Percentiles rank a stretch among this genome's conserved stretches.
phyloP scores from a whole-genome alignment of 2,797 vertebrate species.

The Poecilia picta region DNA sequence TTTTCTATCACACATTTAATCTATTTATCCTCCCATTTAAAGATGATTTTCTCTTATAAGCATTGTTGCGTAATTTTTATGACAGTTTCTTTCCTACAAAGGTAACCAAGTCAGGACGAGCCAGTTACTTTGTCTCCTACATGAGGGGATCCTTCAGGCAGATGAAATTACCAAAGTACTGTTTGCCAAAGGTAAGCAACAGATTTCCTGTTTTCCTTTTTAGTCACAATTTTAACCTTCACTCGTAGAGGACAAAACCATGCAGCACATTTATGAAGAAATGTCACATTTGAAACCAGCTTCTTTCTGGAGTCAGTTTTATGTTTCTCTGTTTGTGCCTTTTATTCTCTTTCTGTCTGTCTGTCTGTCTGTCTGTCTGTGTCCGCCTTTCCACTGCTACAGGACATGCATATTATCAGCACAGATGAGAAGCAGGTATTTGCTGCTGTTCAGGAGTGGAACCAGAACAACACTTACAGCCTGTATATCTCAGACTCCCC shows the following conservation, averaged over 20 bases:
- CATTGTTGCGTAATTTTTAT: constrained; percentile 24
- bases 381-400: constrained; percentile 27
- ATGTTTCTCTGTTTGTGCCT: constrained; percentile 10
- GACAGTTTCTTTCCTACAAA: constrained; percentile 60
- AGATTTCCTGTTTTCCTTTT: constrained; percentile 21
- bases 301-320: constrained; percentile 16
- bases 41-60: neutral
- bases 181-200: constrained; percentile 86
- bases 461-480: constrained; percentile 96
- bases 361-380: constrained; percentile 25
- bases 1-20: neutral
- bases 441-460: constrained; percentile 96
- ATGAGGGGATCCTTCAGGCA: constrained; percentile 91
- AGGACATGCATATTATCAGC: constrained; percentile 99
- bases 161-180: constrained; percentile 97
- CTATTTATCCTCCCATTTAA: neutral
- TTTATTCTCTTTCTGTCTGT: neutral
- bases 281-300: constrained; percentile 13
- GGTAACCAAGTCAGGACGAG: constrained; percentile 93
- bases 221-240: constrained; percentile 9
- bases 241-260: constrained; percentile 1
- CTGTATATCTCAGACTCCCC: constrained; percentile 93
- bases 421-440: constrained; percentile 96
- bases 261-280: constrained; percentile 21
- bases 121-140: constrained; percentile 96